Percentiles rank a stretch among this genome's conserved stretches.
Conservation (phyloP, 2,888 invertebrate species). For the Papilio demoleus region DNA sequence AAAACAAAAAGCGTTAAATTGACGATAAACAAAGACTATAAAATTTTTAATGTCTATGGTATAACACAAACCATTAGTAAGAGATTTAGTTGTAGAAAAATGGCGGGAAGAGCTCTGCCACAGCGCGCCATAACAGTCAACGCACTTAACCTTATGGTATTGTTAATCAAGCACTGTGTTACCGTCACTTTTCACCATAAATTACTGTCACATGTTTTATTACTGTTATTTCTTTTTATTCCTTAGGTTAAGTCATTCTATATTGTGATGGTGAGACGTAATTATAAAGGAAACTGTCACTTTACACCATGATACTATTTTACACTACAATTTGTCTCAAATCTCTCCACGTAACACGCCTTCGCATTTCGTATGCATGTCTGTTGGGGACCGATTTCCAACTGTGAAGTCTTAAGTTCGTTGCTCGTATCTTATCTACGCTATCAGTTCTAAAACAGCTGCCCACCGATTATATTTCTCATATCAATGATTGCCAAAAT, state of each 20-base stretch:
- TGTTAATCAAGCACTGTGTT: background rate
- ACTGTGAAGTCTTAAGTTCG: constrained; percentile 17
- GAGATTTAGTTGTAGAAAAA: constrained; percentile 65
- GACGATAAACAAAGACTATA: no score
- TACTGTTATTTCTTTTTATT: background rate
- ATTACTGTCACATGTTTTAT: background rate
- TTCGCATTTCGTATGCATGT: background rate
- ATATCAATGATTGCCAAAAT: constrained; percentile 46
- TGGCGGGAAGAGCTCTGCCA: constrained; percentile 51
- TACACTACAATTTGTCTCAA: background rate
- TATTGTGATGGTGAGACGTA: background rate
- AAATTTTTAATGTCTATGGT: no score
- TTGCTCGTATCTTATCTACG: constrained; percentile 29
- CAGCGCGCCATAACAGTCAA: constrained; percentile 48
- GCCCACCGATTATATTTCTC: constrained; percentile 48
- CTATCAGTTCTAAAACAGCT: constrained; percentile 34
- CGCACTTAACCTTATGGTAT: background rate
- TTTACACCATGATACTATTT: background rate
- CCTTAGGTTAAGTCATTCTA: background rate
- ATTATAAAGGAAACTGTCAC: background rate
- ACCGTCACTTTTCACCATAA: background rate
- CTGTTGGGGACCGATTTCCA: background rate
- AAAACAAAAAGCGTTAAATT: background rate
- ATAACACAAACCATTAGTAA: constrained; percentile 71
- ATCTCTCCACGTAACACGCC: background rate